phyloP scores from a whole-genome alignment of 2,888 invertebrate genomes.

The Drosophila peninsularis region DNA sequence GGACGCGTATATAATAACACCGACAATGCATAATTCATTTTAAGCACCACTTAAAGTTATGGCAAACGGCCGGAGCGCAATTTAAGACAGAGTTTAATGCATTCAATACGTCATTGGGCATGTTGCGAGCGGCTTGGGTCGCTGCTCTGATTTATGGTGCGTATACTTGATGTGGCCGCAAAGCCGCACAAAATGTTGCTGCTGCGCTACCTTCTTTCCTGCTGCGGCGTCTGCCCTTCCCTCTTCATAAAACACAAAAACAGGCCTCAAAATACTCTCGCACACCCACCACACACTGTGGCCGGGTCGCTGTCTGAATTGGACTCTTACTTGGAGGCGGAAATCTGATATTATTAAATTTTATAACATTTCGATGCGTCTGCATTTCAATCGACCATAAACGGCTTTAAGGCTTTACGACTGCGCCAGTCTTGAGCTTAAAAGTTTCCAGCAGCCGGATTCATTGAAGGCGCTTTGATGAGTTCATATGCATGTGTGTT shows the following conservation, averaged over 20 bases:
- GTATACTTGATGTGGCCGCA: conserved; percentile 75
- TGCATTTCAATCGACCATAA: conserved; percentile 76
- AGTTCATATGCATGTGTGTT: conserved; percentile 23
- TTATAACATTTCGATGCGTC: conserved; percentile 77
- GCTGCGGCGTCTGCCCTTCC: background rate
- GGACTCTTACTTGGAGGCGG: conserved; percentile 11
- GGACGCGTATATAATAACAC: conserved; percentile 45
- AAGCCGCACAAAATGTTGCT: conserved; percentile 65
- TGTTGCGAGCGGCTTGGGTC: conserved; percentile 49
- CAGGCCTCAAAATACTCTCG: conserved; percentile 45
- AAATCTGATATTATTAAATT: conserved; percentile 66
- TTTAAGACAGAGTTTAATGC: conserved; percentile 75
- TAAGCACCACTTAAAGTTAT: conserved; percentile 79
- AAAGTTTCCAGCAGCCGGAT: conserved; percentile 44
- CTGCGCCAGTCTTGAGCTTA: conserved; percentile 30
- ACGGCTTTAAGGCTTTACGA: conserved; percentile 61
- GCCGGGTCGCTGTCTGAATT: conserved; percentile 4
- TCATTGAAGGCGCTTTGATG: conserved; percentile 11
- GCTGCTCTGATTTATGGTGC: conserved; percentile 76
- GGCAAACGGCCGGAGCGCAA: conserved; percentile 63
- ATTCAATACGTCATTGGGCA: conserved; percentile 71
- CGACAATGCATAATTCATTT: conserved; percentile 73
- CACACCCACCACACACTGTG: conserved; percentile 7
- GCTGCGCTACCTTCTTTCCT: conserved; percentile 21
- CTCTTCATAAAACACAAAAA: conserved; percentile 51